phyloP scores from a whole-genome alignment of 2,888 invertebrate species.

The Drosophila nigricruria region DNA sequence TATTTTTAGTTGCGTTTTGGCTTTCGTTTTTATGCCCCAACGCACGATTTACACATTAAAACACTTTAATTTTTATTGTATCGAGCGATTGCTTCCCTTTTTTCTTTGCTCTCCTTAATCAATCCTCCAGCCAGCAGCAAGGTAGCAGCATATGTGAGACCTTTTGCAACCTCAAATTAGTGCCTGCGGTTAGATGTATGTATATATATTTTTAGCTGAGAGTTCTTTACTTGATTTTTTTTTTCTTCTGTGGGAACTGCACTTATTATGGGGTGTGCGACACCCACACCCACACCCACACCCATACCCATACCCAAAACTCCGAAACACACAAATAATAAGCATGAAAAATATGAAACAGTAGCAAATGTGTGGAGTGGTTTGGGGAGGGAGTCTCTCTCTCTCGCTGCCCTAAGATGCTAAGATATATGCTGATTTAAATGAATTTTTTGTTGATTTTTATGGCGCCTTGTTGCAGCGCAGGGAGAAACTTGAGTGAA shows the following conservation, averaged over 20 bases:
- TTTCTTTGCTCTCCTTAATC: conserved; percentile 54
- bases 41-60: conserved; percentile 83
- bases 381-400: background rate
- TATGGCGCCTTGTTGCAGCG: conserved; percentile 65
- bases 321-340: conserved; percentile 39
- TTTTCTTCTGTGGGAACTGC: conserved; percentile 68
- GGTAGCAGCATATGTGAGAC: conserved; percentile 69
- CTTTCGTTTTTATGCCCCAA: conserved; percentile 62
- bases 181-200: conserved; percentile 52
- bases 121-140: conserved; percentile 54
- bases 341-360: conserved; percentile 73
- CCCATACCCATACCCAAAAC: conserved; percentile 25
- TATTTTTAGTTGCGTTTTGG: conserved; percentile 46
- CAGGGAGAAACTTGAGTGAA: conserved; percentile 51
- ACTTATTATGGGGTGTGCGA: conserved; percentile 65
- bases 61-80: conserved; percentile 80
- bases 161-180: conserved; percentile 78
- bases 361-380: conserved; percentile 67
- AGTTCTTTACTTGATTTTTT: conserved; percentile 13
- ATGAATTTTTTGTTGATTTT: conserved; percentile 79
- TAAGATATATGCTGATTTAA: conserved; percentile 78
- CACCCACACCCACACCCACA: conserved; percentile 32
- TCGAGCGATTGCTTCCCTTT: conserved; percentile 58
- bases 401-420: conserved; percentile 30
- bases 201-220: conserved; percentile 61